Conservation (phyloP, 2,113 vertebrate genomes). For the Carettochelys insculpta region DNA sequence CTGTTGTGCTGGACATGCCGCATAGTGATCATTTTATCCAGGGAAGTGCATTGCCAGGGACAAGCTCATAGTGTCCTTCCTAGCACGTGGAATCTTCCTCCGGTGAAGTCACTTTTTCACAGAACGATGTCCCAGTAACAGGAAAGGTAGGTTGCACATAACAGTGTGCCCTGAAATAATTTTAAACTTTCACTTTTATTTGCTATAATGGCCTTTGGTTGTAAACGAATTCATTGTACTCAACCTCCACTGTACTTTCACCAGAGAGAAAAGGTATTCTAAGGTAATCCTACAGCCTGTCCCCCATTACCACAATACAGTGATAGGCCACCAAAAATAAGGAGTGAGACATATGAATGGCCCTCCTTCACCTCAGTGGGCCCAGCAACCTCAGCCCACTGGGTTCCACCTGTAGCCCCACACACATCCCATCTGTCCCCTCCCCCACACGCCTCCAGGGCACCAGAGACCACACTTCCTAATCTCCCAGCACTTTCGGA, state of each 20-base stretch:
- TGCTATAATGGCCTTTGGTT: not conserved
- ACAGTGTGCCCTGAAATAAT: not conserved
- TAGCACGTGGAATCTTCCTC: not conserved
- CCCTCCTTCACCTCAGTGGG: too few relatives aligned
- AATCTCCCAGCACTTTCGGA: too few relatives aligned
- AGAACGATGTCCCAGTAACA: not conserved
- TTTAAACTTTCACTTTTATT: not conserved
- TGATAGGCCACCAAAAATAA: too few relatives aligned
- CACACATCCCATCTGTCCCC: too few relatives aligned
- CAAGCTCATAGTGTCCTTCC: not conserved
- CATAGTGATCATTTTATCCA: not conserved
- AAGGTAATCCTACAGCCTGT: too few relatives aligned
- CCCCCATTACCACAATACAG: too few relatives aligned
- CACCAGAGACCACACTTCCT: too few relatives aligned
- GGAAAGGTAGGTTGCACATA: not conserved
- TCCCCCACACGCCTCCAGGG: too few relatives aligned
- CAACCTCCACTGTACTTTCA: not conserved
- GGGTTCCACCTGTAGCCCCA: too few relatives aligned
- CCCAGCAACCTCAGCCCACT: too few relatives aligned
- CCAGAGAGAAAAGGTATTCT: not conserved
- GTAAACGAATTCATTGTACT: not conserved
- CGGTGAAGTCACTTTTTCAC: not conserved
- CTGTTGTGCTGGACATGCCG: not conserved
- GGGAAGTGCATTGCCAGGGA: not conserved
- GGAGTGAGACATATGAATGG: too few relatives aligned